These are phyloP conservation scores for Hirudinaria manillensis DNA, from an alignment of 2,888 invertebrate species.

Conservation along the genomic window DNA sequence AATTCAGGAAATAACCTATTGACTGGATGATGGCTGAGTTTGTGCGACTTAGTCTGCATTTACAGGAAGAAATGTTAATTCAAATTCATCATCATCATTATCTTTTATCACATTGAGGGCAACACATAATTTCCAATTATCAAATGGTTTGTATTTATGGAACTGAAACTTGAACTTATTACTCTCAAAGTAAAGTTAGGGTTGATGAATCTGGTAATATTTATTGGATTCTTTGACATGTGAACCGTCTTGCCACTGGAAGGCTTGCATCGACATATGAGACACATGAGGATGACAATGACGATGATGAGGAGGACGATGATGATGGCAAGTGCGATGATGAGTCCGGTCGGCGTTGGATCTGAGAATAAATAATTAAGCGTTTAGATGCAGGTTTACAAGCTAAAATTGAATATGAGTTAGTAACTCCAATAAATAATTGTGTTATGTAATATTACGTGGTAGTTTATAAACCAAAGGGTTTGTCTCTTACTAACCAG, in stretches of 20 bases:
- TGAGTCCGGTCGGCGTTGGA: too few species aligned
- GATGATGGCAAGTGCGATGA: not conserved
- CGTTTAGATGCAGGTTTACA: too few species aligned
- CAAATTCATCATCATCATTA: not conserved
- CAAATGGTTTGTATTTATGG: too few species aligned
- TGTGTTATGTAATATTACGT: too few species aligned
- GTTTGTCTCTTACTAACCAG: too few species aligned
- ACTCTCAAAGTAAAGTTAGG: not conserved
- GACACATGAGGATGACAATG: not conserved
- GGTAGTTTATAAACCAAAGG: too few species aligned
- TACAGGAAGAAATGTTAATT: not conserved
- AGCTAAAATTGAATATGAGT: too few species aligned
- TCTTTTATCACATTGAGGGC: too few species aligned
- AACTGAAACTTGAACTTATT: not conserved
- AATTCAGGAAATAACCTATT: not conserved
- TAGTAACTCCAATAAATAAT: too few species aligned
- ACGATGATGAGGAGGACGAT: not conserved
- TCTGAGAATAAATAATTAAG: too few species aligned
- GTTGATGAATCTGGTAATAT: not conserved
- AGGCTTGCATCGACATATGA: not conserved
- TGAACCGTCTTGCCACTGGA: not conserved
- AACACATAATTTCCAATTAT: too few species aligned
- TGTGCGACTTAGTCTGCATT: not conserved
- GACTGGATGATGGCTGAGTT: slow-evolving; percentile 1
- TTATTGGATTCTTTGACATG: not conserved